Conservation (phyloP, 1,140 invertebrate genomes). For the Carposina sasakii region DNA sequence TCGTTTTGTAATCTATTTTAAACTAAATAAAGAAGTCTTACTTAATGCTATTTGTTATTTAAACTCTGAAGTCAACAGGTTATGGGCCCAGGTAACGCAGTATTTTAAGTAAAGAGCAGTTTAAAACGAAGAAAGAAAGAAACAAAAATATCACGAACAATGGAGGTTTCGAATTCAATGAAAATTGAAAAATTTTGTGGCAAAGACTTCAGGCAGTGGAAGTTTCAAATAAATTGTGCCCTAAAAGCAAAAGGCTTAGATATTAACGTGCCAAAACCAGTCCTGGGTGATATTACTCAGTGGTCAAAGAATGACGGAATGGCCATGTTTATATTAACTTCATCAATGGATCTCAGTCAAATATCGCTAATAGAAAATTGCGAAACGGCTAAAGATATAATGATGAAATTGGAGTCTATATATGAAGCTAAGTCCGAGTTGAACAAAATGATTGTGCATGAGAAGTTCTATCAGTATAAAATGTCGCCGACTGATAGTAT, state of each 20-base stretch:
- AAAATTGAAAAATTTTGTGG: constrained; percentile 33
- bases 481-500: constrained; percentile 26
- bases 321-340: constrained; percentile 10
- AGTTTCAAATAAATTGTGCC: too few relatives aligned
- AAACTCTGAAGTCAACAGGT: too few relatives aligned
- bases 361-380: constrained; percentile 8
- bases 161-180: constrained; percentile 4
- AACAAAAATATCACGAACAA: too few relatives aligned
- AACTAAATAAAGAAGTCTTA: too few relatives aligned
- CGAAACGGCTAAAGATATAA: constrained; percentile 13
- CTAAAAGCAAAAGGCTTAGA: constrained; percentile 27
- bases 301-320: constrained; percentile 7
- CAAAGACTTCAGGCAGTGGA: constrained; percentile 29
- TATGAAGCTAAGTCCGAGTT: constrained; percentile 30
- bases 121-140: too few relatives aligned
- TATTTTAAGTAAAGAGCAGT: too few relatives aligned
- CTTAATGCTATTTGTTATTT: too few relatives aligned
- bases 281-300: too few relatives aligned
- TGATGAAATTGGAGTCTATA: constrained; percentile 30
- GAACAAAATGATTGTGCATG: constrained; percentile 35
- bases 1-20: too few relatives aligned
- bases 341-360: constrained; percentile 7
- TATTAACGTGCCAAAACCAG: constrained; percentile 5
- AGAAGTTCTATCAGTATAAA: constrained; percentile 32
- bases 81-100: too few relatives aligned